Evolutionary conservation across 2,888 invertebrate species (phyloP), one percentile per base, ranked within the genome.

Genomic region (Theodoxus fluviatilis): DNA sequence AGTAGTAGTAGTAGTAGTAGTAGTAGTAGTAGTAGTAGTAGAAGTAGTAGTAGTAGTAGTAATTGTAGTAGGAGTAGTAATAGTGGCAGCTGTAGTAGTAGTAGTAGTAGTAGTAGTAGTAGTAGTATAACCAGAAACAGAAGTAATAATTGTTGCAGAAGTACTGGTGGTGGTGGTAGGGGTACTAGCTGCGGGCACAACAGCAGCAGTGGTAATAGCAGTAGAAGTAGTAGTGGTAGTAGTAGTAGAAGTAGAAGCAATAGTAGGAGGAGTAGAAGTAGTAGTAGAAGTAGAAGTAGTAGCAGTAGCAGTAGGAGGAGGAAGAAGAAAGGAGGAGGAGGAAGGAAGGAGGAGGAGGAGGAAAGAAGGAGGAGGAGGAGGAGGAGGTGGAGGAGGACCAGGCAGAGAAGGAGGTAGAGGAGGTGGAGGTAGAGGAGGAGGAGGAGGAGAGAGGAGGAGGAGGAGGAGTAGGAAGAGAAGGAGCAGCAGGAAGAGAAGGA

Each of bases 201-300:
- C 18, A 22, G 38, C 18, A 22, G 40, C 18, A 22, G 37, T 35
- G 22, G 40, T 35, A 37, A 40, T 25, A 61, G 61, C 15, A 61
- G 28, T 7, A 61, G 33, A 7, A 38, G 1, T 0, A 37, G 12
- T 3, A 22, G 28, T 7, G 33, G 3, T 0, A n/a, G 28, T 6
- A 59, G 22, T 6, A 37, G 15, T 35, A 22, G 22, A 22, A 37
- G 38, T 35, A 22, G 64, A 22, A 22, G 40, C 18, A 22, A 40
- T 35, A 22, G 40, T 35, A 64, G 64, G 18, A 64, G 64, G 18
- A 38, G 64, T 35, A 38, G 40, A 15, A 64, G 40, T 15, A 22
- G 64, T 15, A 64, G 64, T 15, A 38, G 22, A 22, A 38, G 22
- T 15, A 38, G 15, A 9, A 38, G 22, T 12, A 22, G 9, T 12